These are phyloP conservation scores for Bombus soroeensis DNA, from an alignment of 1,140 invertebrate genomes.

Conservation along the genomic window DNA sequence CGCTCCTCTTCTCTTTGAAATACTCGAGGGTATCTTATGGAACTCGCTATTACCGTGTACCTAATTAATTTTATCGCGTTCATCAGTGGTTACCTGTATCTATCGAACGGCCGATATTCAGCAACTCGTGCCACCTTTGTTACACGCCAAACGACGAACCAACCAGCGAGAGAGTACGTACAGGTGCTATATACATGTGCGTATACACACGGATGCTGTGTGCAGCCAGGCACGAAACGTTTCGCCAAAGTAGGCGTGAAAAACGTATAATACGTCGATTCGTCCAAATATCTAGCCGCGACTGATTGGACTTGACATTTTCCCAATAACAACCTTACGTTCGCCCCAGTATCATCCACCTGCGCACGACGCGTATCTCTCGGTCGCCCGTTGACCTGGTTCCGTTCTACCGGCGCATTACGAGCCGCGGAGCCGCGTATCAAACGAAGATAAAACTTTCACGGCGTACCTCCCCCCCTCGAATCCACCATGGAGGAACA, in stretches of 20 bases:
- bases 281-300: constrained; percentile 41
- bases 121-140: neutral
- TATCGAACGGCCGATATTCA: constrained; percentile 34
- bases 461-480: neutral
- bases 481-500: neutral
- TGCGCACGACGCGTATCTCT: constrained; percentile 21
- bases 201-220: neutral
- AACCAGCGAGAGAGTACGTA: neutral
- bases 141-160: neutral
- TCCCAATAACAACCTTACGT: constrained; percentile 54
- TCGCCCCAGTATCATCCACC: constrained; percentile 43
- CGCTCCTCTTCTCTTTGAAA: neutral
- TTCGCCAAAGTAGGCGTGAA: neutral
- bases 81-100: constrained; percentile 29
- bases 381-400: constrained; percentile 56
- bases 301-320: constrained; percentile 60
- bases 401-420: constrained; percentile 38
- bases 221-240: neutral
- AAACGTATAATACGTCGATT: constrained; percentile 37
- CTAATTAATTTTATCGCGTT: constrained; percentile 51
- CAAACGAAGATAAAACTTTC: constrained; percentile 60
- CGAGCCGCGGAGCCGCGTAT: constrained; percentile 45
- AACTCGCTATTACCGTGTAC: constrained; percentile 31
- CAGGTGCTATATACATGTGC: neutral
- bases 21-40: constrained; percentile 21